Percentiles rank a stretch among this genome's conserved stretches.
These are phyloP conservation scores for Nycticryphes semicollaris DNA, from an alignment of 2,113 vertebrate genomes.

Conservation along the genomic window DNA sequence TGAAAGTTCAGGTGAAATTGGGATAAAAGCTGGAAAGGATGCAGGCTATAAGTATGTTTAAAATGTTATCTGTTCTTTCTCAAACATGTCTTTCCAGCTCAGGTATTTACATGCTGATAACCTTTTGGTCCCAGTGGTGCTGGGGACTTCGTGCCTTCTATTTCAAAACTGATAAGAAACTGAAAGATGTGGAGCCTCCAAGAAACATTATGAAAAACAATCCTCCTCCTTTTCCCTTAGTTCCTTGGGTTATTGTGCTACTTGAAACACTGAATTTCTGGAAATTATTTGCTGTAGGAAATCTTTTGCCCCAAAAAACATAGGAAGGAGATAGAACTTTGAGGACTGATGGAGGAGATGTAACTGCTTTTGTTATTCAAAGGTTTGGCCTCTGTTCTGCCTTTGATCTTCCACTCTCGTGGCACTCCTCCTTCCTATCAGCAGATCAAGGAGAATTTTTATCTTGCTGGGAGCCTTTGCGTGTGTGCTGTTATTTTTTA, in stretches of 20 bases:
- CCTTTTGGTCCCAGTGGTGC: slow-evolving; percentile 71
- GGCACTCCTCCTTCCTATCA: slow-evolving; percentile 20
- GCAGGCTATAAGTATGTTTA: slow-evolving; percentile 59
- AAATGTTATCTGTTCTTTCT: slow-evolving; percentile 73
- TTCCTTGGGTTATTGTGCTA: not conserved
- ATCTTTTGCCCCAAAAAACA: not conserved
- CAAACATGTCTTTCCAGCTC: slow-evolving; percentile 58
- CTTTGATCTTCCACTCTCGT: slow-evolving; percentile 17
- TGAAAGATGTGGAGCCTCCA: slow-evolving; percentile 28
- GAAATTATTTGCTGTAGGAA: not conserved
- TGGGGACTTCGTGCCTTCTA: slow-evolving; percentile 57
- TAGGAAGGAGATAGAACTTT: not conserved
- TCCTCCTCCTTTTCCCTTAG: not conserved
- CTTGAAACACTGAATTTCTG: not conserved
- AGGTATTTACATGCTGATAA: slow-evolving; percentile 77
- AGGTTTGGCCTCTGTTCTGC: not conserved
- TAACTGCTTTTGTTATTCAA: not conserved
- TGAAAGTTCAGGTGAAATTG: slow-evolving; percentile 49
- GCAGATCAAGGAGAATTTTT: slow-evolving; percentile 51
- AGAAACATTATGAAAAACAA: not conserved
- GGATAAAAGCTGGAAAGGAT: slow-evolving; percentile 38
- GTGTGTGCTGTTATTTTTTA: not conserved
- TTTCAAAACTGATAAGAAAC: slow-evolving; percentile 56
- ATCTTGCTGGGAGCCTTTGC: slow-evolving; percentile 11
- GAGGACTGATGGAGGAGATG: not conserved